phyloP scores from a whole-genome alignment of 2,888 invertebrate genomes.

The Acleris emargana region DNA sequence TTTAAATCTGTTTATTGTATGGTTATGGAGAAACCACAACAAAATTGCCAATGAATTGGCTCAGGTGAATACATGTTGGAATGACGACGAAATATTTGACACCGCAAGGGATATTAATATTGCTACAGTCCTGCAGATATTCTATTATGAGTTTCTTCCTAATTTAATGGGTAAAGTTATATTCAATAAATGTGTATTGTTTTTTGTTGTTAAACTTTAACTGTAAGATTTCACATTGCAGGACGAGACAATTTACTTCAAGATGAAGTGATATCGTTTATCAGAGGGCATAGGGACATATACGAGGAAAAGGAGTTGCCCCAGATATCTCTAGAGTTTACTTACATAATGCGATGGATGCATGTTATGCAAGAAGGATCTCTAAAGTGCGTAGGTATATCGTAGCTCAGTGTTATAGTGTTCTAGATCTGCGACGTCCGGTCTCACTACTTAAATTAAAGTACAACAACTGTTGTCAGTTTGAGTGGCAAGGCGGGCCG shows the following conservation, averaged over 20 bases:
- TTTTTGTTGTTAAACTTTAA: not conserved
- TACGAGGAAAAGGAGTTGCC: slow-evolving; percentile 16
- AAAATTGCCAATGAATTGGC: slow-evolving; percentile 24
- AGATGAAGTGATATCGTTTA: not conserved
- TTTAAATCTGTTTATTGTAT: slow-evolving; percentile 14
- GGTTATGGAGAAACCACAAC: slow-evolving; percentile 32
- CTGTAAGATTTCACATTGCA: not conserved
- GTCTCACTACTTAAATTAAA: too few relatives aligned
- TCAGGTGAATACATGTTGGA: slow-evolving; percentile 26
- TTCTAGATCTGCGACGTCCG: too few relatives aligned
- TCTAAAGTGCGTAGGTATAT: slow-evolving; percentile 8
- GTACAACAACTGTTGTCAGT: too few relatives aligned
- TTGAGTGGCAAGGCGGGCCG: too few relatives aligned
- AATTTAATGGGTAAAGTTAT: slow-evolving; percentile 18
- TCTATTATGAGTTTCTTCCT: slow-evolving; percentile 25
- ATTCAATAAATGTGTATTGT: not conserved
- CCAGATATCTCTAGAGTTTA: slow-evolving; percentile 15
- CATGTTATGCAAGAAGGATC: slow-evolving; percentile 17
- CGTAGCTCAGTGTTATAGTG: too few relatives aligned
- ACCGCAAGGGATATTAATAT: slow-evolving; percentile 33
- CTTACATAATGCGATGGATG: slow-evolving; percentile 18
- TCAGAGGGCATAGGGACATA: slow-evolving; percentile 3
- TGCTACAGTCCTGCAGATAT: slow-evolving; percentile 23
- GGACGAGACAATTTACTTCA: slow-evolving; percentile 12
- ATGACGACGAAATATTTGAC: slow-evolving; percentile 25